Conservation (phyloP, 2,113 vertebrate genomes). For the Esox niger region DNA sequence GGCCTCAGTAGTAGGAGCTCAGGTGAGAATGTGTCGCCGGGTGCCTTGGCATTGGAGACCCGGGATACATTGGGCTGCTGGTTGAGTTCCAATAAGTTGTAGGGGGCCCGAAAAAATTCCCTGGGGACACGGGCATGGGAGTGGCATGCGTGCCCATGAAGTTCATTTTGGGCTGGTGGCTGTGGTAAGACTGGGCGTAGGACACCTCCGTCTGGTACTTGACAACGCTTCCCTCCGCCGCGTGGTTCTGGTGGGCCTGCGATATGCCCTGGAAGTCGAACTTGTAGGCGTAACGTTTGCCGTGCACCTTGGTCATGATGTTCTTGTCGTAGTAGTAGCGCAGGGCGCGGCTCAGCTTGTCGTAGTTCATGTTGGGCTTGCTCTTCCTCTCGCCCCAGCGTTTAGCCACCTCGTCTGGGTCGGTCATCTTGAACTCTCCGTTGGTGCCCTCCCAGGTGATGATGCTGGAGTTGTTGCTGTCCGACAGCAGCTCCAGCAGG, state of each 20-base stretch:
- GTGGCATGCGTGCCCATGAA: slow-evolving; percentile 62
- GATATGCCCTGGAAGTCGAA: slow-evolving; percentile 79
- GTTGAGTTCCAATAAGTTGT: slow-evolving; percentile 72
- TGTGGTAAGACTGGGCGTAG: slow-evolving; percentile 66
- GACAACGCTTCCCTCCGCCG: slow-evolving; percentile 50
- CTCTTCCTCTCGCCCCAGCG: slow-evolving; percentile 84
- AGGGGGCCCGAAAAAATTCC: slow-evolving; percentile 62
- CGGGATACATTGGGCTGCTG: slow-evolving; percentile 67
- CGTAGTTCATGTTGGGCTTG: slow-evolving; percentile 82
- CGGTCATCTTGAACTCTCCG: slow-evolving; percentile 85
- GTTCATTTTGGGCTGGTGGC: slow-evolving; percentile 77
- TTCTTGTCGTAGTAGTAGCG: slow-evolving; percentile 81
- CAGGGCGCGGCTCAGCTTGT: slow-evolving; percentile 74
- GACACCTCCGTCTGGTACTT: slow-evolving; percentile 70
- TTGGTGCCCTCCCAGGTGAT: slow-evolving; percentile 82
- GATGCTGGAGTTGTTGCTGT: slow-evolving; percentile 74
- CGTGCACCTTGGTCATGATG: slow-evolving; percentile 81
- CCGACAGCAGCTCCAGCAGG: slow-evolving; percentile 79
- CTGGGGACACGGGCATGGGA: slow-evolving; percentile 64
- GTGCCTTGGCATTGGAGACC: slow-evolving; percentile 67
- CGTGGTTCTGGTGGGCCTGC: slow-evolving; percentile 69
- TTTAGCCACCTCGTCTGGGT: slow-evolving; percentile 83
- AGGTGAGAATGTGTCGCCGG: slow-evolving; percentile 69
- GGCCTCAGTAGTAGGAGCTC: slow-evolving; percentile 74
- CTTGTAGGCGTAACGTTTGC: slow-evolving; percentile 77